These are phyloP conservation scores for Pogona vitticeps DNA, from an alignment of 2,113 vertebrate species.

Conservation along the genomic window DNA sequence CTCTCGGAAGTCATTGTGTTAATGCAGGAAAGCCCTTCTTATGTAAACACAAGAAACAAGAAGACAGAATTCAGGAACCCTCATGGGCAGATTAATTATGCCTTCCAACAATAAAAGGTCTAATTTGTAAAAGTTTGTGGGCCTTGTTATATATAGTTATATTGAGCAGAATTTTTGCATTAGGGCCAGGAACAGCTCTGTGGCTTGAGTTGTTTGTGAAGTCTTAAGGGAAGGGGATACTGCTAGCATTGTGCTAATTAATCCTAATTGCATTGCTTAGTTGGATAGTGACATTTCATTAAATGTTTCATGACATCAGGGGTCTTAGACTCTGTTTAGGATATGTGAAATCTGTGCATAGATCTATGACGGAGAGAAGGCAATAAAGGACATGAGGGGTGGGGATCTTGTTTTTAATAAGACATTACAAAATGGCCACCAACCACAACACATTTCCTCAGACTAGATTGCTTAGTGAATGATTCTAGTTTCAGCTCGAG, in stretches of 20 bases:
- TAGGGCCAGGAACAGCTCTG: slow-evolving; percentile 14
- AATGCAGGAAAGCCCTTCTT: not conserved
- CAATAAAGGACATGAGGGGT: slow-evolving; percentile 26
- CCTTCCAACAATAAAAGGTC: not conserved
- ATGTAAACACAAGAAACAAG: not conserved
- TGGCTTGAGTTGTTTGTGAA: not conserved
- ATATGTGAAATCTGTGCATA: not conserved
- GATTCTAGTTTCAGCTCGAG: slow-evolving; percentile 14
- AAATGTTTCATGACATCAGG: not conserved
- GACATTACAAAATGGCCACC: not conserved
- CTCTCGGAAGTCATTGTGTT: too few relatives aligned
- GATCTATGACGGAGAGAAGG: not conserved
- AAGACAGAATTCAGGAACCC: not conserved
- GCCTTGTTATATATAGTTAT: not conserved
- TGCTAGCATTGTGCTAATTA: not conserved
- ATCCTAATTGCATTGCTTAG: not conserved
- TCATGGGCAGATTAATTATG: not conserved
- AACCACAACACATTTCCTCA: slow-evolving; percentile 10
- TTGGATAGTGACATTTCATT: too few relatives aligned
- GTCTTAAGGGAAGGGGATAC: not conserved
- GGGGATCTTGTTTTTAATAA: slow-evolving; percentile 40
- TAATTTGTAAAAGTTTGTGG: not conserved
- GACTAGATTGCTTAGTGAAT: slow-evolving; percentile 38
- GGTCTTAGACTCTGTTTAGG: not conserved
- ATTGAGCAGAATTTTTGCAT: not conserved